A percentile compares a stretch with the other conserved stretches of the same genome.
Conservation (phyloP, 2,888 invertebrate species). For the Craniophora ligustri region DNA sequence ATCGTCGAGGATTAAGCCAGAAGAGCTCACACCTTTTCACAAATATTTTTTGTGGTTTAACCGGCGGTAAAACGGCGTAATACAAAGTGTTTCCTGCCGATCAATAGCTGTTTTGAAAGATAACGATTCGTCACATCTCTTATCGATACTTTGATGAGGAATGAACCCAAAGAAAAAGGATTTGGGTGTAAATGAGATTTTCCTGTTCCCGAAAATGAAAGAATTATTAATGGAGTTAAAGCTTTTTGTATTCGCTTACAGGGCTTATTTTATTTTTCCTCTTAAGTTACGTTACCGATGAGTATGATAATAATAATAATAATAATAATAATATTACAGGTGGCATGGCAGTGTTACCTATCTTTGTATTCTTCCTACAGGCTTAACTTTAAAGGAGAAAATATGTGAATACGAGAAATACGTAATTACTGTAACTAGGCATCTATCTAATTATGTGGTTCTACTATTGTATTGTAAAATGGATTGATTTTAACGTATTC, state of each 20-base stretch:
- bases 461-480: slow-evolving; percentile 26
- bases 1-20: slow-evolving; percentile 85
- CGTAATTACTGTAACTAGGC: no score
- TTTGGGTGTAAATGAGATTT: slow-evolving; percentile 64
- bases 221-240: slow-evolving; percentile 49
- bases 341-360: slow-evolving; percentile 2
- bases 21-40: slow-evolving; percentile 83
- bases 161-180: slow-evolving; percentile 62
- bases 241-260: slow-evolving; percentile 33
- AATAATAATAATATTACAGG: no score
- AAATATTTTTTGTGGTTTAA: slow-evolving; percentile 83
- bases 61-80: slow-evolving; percentile 74
- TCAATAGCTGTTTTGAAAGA: slow-evolving; percentile 73
- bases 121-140: slow-evolving; percentile 66
- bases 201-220: slow-evolving; percentile 59
- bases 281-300: slow-evolving; percentile 1
- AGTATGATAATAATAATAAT: neutral
- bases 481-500: slow-evolving; percentile 31
- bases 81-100: slow-evolving; percentile 76
- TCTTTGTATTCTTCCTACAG: no score
- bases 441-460: slow-evolving; percentile 34
- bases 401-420: no score
- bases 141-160: slow-evolving; percentile 67
- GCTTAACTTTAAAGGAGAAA: no score
- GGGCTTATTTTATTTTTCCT: slow-evolving; percentile 20